Percentiles rank a stretch among this genome's conserved stretches.
These are phyloP conservation scores for Pocillopora damicornis DNA, from an alignment of 64 coral and sea anemone genomes.

Conservation along the genomic window DNA sequence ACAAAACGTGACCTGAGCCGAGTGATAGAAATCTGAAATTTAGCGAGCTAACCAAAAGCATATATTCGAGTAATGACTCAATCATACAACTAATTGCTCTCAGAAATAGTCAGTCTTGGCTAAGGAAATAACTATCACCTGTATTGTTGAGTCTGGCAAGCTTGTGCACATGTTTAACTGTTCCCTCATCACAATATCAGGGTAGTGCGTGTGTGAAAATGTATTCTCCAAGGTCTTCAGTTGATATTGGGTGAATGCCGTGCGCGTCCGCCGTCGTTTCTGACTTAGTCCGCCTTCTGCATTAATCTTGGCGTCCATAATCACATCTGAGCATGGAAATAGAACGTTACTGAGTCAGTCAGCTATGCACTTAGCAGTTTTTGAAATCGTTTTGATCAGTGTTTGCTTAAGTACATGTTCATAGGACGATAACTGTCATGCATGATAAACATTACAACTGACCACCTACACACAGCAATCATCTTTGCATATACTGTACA, in stretches of 20 bases:
- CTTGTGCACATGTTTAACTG: conserved; percentile 45
- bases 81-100: too few species aligned
- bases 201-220: conserved; percentile 76
- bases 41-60: too few species aligned
- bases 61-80: too few species aligned
- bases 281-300: neutral
- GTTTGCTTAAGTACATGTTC: too few species aligned
- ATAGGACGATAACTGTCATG: too few species aligned
- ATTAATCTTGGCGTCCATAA: conserved; percentile 18
- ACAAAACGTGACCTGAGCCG: neutral
- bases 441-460: too few species aligned
- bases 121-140: conserved; percentile 36
- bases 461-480: too few species aligned
- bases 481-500: too few species aligned
- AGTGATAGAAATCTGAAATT: too few species aligned
- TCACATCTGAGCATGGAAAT: neutral
- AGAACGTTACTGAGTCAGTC: neutral
- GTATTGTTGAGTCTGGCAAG: conserved; percentile 71
- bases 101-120: too few species aligned
- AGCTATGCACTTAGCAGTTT: too few species aligned
- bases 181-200: conserved; percentile 61
- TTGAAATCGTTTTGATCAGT: too few species aligned
- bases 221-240: conserved; percentile 49
- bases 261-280: conserved; percentile 65
- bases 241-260: conserved; percentile 67